Conservation (phyloP, 2,888 invertebrate species). For the Phortica magna region DNA sequence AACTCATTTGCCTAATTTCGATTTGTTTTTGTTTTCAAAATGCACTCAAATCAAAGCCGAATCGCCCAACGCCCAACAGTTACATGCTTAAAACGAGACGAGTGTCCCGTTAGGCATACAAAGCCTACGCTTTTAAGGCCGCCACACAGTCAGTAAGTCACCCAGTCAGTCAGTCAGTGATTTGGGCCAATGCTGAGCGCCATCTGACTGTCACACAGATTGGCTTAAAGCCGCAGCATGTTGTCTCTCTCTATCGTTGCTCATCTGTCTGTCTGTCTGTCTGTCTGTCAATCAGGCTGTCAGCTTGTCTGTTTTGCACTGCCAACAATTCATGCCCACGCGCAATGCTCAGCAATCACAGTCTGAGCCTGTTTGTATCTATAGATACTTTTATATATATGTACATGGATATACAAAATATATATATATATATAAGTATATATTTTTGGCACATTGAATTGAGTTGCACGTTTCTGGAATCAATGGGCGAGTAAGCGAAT, state of each 20-base stretch:
- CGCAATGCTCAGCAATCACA: background rate
- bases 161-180: conserved; percentile 36
- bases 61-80: too few relatives aligned
- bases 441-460: conserved; percentile 8
- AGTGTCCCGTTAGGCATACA: conserved; percentile 30
- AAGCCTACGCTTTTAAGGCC: conserved; percentile 31
- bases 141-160: conserved; percentile 38
- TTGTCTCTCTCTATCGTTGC: conserved; percentile 36
- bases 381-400: background rate
- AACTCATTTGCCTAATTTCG: background rate
- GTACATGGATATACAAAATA: background rate
- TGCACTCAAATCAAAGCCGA: conserved; percentile 1
- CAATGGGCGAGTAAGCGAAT: background rate
- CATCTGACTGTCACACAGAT: too few relatives aligned
- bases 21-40: conserved; percentile 20
- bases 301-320: conserved; percentile 43
- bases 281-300: conserved; percentile 33
- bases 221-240: background rate
- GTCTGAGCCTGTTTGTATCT: too few relatives aligned
- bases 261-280: conserved; percentile 48
- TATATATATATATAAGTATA: background rate
- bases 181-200: background rate
- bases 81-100: too few relatives aligned
- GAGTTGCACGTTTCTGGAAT: background rate
- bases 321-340: background rate